A percentile compares a stretch with the other conserved stretches of the same genome.
Evolutionary conservation across 2,888 invertebrate species (phyloP).

Genomic region (Leistus spinibarbis): DNA sequence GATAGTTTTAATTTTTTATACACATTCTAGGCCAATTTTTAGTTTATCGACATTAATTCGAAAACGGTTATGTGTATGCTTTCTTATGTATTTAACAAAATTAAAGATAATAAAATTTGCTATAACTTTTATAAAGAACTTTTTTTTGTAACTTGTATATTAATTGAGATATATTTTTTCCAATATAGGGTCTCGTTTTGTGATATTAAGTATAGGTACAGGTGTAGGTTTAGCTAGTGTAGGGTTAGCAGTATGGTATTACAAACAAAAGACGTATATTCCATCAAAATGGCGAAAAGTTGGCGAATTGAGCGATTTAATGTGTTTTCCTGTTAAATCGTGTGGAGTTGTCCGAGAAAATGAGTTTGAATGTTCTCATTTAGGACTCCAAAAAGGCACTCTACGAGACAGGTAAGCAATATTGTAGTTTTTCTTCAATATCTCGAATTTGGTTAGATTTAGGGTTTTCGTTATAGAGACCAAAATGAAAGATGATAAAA

Average conservation of each 20-base stretch:
- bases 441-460: not conserved
- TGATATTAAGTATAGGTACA: conserved; percentile 36
- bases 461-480: not conserved
- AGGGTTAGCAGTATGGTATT: conserved; percentile 41
- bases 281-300: conserved; percentile 64
- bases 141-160: not conserved
- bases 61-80: not conserved
- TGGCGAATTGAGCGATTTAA: conserved; percentile 62
- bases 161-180: not conserved
- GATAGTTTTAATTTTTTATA: not conserved
- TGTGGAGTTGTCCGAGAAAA: conserved; percentile 60
- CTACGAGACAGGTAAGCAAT: conserved; percentile 60
- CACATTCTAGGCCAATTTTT: no score
- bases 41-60: no score
- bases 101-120: not conserved
- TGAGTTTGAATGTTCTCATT: conserved; percentile 60
- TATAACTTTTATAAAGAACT: no score
- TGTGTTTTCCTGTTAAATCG: conserved; percentile 67
- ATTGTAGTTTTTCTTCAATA: not conserved
- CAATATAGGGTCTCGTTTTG: conserved; percentile 22
- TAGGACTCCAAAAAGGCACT: conserved; percentile 63
- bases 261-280: conserved; percentile 45
- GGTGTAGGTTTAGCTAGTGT: conserved; percentile 23
- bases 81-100: not conserved
- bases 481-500: no score